These are phyloP conservation scores for Callyntrura sp. DNA, from an alignment of 2,888 invertebrate species.

Conservation along the genomic window DNA sequence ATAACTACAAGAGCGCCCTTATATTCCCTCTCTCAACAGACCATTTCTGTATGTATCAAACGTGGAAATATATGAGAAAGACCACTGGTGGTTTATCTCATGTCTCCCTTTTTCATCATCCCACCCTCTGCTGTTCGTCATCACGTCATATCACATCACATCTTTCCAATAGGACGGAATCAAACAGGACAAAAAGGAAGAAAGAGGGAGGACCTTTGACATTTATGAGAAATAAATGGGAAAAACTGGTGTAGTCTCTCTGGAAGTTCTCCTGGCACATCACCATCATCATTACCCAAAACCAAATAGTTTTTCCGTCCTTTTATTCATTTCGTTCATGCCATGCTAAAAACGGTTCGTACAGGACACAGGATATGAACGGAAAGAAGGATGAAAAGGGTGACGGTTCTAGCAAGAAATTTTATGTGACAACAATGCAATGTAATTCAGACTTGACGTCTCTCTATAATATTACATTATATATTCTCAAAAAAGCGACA, in stretches of 20 bases:
- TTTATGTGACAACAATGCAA: background rate
- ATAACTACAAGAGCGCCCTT: too few relatives aligned
- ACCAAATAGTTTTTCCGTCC: background rate
- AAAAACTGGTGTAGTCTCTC: background rate
- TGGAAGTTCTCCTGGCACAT: background rate
- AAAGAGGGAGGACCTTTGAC: background rate
- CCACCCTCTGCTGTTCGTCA: background rate
- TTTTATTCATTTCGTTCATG: background rate
- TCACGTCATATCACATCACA: constrained; percentile 7
- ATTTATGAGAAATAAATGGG: constrained; percentile 39
- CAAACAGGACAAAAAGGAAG: background rate
- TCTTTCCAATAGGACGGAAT: background rate
- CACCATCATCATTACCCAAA: background rate
- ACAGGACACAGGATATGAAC: background rate
- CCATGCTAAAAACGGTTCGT: background rate
- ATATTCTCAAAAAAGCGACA: background rate
- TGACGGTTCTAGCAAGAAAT: background rate
- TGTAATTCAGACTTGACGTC: constrained; percentile 7
- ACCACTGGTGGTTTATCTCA: background rate
- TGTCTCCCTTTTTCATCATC: constrained; percentile 9
- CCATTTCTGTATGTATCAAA: background rate
- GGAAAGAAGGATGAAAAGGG: background rate
- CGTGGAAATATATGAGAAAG: background rate
- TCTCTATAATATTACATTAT: background rate
- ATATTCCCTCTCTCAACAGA: background rate